Evolutionary conservation across 2,888 invertebrate species (phyloP), one percentile per base, ranked within the genome.

Genomic region (Eretmocerus hayati): DNA sequence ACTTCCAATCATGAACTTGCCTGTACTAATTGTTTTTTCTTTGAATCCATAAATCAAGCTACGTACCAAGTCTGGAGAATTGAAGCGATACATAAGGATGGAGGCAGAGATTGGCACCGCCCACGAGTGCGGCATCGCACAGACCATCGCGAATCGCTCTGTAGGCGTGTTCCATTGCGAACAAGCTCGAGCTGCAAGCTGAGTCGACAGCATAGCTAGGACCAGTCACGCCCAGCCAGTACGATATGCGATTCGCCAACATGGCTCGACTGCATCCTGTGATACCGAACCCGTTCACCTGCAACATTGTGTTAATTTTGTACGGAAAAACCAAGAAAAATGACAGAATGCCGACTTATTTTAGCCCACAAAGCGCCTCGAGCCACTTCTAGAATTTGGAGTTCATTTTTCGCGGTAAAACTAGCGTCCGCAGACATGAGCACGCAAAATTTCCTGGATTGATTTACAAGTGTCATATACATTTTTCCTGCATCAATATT

Each of bases 131-230:
- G 0, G 85, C 78, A 57, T 95, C 92, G 61, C 92, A 90, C 53
- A 84, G 81, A 0, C 90, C 91, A 58, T 81, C 81, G 36, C 85
- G 75, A 40, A 92, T 81, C 0, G 87, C 81, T 46, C 79, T 77
- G 67, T 85, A 87, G 11, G 88, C 89, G 58, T 85, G 84, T 61
- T 93, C 90, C 40, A 94, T 56, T 0, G 93, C 93, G 61, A 88
- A 84, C 56, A 92, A 77, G 6, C 91, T 90, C 48, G 93, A 93
- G 16, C 91, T 91, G 69, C 94, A 95, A 1, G 94, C 94, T 0
- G 93, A 90, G 72, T 95, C 94, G 16, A 91, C 78, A 1, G 87
- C 78, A 73, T 84, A 89, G 3, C 92, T 90, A 0, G 93, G 93
- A 0, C 94, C 92, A 60, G 84, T 85, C 19, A 90, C 77, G 31